Conservation (phyloP, 2,888 invertebrate genomes). For the Heteropelma amictum region DNA sequence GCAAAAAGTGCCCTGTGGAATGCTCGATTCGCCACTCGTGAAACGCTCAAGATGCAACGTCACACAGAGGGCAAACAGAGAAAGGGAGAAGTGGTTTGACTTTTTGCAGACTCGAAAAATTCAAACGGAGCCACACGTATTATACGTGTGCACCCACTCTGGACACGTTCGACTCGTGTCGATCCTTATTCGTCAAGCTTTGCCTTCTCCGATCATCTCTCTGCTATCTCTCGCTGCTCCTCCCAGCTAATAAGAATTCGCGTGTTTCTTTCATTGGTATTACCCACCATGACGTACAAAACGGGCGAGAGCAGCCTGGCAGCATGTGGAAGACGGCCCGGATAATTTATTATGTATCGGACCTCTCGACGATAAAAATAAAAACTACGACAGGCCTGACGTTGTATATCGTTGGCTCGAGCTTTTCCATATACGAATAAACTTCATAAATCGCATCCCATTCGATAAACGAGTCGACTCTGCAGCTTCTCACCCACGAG, state of each 20-base stretch:
- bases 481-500: neutral
- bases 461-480: constrained; percentile 38
- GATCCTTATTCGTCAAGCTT: constrained; percentile 63
- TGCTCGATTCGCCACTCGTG: constrained; percentile 26
- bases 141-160: constrained; percentile 17
- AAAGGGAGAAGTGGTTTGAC: constrained; percentile 12
- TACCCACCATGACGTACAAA: neutral
- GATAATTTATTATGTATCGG: constrained; percentile 43
- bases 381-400: too few species aligned
- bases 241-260: constrained; percentile 60
- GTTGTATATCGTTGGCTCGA: neutral
- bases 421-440: constrained; percentile 30
- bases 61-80: neutral
- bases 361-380: too few species aligned
- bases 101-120: constrained; percentile 57
- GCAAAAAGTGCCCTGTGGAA: constrained; percentile 43
- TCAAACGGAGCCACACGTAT: constrained; percentile 39
- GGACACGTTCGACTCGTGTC: constrained; percentile 50
- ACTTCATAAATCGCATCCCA: constrained; percentile 41
- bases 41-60: constrained; percentile 26
- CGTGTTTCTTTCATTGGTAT: constrained; percentile 42
- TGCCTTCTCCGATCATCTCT: constrained; percentile 45
- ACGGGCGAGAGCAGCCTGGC: neutral
- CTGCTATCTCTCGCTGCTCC: constrained; percentile 4
- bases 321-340: neutral